These are phyloP conservation scores for Asteroscopus sphinx DNA, from an alignment of 2,888 invertebrate species.

Conservation along the genomic window DNA sequence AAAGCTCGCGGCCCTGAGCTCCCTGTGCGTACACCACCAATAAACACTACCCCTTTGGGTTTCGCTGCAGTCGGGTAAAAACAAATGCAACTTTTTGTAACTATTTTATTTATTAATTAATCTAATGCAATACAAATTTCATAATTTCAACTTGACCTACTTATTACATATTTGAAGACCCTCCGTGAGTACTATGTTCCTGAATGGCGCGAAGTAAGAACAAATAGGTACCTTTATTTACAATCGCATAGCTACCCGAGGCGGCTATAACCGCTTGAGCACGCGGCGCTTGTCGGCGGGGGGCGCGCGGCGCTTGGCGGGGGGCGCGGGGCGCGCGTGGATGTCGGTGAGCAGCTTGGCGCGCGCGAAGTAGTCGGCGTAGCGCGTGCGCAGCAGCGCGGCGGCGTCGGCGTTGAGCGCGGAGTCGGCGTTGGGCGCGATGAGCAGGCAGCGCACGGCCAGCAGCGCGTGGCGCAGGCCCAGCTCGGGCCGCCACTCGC, in stretches of 20 bases:
- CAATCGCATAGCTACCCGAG: slow-evolving; percentile 13
- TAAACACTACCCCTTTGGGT: too few relatives aligned
- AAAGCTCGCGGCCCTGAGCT: too few relatives aligned
- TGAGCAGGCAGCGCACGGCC: slow-evolving; percentile 97
- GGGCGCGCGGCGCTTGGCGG: slow-evolving; percentile 83
- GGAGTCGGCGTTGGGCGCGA: slow-evolving; percentile 99
- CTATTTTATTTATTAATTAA: slow-evolving; percentile 37
- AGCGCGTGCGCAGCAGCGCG: slow-evolving; percentile 96
- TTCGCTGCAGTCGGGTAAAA: too few relatives aligned
- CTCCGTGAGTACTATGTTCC: slow-evolving; percentile 15
- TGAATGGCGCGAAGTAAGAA: slow-evolving; percentile 21
- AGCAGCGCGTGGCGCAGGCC: slow-evolving; percentile 98
- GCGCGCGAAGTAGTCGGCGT: slow-evolving; percentile 95
- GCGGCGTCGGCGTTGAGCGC: slow-evolving; percentile 99
- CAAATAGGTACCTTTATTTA: slow-evolving; percentile 36
- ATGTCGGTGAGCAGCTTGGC: slow-evolving; percentile 84
- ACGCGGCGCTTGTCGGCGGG: slow-evolving; percentile 28
- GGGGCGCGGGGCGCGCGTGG: slow-evolving; percentile 72
- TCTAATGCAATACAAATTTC: slow-evolving; percentile 50
- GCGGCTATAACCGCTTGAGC: slow-evolving; percentile 30
- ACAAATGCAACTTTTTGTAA: slow-evolving; percentile 6
- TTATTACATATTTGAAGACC: slow-evolving; percentile 21
- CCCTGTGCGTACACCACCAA: too few relatives aligned
- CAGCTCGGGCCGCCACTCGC: slow-evolving; percentile 98
- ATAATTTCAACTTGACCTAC: slow-evolving; percentile 50